Evolutionary conservation across 2,888 invertebrate genomes (phyloP).

Genomic region (Ectobius pallidus): DNA sequence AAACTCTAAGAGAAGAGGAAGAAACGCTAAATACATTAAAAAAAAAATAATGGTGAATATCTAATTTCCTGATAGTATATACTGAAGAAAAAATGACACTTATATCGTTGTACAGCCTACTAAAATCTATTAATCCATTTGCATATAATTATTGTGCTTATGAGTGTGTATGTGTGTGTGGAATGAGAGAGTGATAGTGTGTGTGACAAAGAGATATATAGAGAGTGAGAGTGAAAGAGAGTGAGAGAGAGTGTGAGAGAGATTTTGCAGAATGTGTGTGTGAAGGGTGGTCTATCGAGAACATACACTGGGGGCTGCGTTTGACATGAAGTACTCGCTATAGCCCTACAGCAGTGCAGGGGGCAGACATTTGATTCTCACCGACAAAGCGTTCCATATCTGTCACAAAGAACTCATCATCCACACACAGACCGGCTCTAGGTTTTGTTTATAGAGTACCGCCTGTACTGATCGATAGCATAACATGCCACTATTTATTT

Average conservation of each 20-base stretch:
- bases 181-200: too few species aligned
- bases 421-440: not conserved
- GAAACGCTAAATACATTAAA: too few species aligned
- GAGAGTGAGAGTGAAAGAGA: not conserved
- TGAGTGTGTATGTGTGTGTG: not conserved
- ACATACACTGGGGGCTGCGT: conserved; percentile 23
- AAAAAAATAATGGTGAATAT: too few species aligned
- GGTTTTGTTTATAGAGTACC: conserved; percentile 21
- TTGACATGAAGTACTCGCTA: conserved; percentile 24
- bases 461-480: conserved; percentile 7
- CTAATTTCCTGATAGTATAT: too few species aligned
- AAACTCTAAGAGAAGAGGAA: too few species aligned
- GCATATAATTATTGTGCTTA: too few species aligned
- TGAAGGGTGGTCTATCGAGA: conserved; percentile 16
- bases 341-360: conserved; percentile 2
- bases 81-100: too few species aligned
- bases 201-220: not conserved
- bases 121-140: too few species aligned
- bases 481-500: conserved; percentile 20
- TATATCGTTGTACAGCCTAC: too few species aligned
- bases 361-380: not conserved
- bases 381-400: conserved; percentile 27
- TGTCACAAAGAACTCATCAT: conserved; percentile 29
- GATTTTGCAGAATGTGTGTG: not conserved
- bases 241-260: not conserved